phyloP scores from a whole-genome alignment of 2,888 invertebrate species.

The Microdon myrmicae region DNA sequence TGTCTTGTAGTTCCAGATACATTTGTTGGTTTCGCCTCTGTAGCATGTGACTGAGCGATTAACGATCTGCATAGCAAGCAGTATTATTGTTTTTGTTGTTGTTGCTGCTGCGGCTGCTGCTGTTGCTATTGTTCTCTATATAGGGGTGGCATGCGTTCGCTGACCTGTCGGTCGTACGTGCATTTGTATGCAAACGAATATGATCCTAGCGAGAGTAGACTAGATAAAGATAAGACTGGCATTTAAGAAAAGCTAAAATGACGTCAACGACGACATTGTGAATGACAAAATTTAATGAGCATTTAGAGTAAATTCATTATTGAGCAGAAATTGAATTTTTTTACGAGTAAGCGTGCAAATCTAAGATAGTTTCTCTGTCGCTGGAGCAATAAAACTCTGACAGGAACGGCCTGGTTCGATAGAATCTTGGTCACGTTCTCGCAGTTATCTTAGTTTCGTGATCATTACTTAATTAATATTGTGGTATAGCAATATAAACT shows the following conservation, averaged over 20 bases:
- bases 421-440: conserved; percentile 47
- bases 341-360: conserved; percentile 40
- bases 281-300: conserved; percentile 6
- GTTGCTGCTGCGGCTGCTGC: no score
- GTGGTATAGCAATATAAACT: no score
- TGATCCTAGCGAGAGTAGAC: neutral
- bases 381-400: conserved; percentile 20
- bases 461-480: conserved; percentile 47
- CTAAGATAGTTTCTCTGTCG: conserved; percentile 1
- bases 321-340: conserved; percentile 10
- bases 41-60: conserved; percentile 36
- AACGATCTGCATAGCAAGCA: conserved; percentile 25
- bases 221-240: conserved; percentile 4
- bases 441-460: conserved; percentile 41
- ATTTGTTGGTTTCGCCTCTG: neutral
- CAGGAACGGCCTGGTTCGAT: no score
- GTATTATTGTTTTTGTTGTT: conserved; percentile 10
- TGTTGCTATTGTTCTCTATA: no score
- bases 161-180: conserved; percentile 4
- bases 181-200: conserved; percentile 14
- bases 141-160: conserved; percentile 39
- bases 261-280: no score
- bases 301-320: conserved; percentile 18
- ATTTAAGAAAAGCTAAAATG: neutral
- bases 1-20: no score